These are phyloP conservation scores for Ephydatia muelleri DNA, from an alignment of 37 sponge, comb jelly and placozoan genomes.

Conservation along the genomic window DNA sequence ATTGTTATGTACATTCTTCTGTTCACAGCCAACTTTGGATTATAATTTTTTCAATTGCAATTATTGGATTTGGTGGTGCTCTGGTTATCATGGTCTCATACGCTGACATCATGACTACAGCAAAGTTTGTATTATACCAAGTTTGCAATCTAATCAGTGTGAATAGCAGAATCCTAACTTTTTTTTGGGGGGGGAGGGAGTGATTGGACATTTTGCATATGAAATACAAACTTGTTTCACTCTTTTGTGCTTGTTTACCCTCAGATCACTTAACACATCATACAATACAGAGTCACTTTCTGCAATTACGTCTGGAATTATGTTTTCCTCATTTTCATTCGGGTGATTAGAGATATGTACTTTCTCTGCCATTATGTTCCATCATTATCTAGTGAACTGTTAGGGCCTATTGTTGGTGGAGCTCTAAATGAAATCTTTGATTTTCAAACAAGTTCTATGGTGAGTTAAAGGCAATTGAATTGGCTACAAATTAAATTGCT, in stretches of 20 bases:
- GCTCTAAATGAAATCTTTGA: constrained; percentile 21
- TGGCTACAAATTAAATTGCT: not conserved
- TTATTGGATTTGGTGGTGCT: constrained; percentile 42
- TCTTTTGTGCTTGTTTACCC: not conserved
- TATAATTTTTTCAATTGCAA: constrained; percentile 15
- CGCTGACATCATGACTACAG: constrained; percentile 36
- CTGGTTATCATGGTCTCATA: constrained; percentile 24
- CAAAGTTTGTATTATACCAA: constrained; percentile 27
- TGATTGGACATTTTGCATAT: too few relatives aligned
- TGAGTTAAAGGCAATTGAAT: not conserved
- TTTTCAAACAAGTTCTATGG: constrained; percentile 38
- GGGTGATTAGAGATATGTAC: too few relatives aligned
- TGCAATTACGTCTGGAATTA: not conserved
- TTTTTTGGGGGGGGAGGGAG: too few relatives aligned
- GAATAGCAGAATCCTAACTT: too few relatives aligned
- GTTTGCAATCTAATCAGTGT: not conserved
- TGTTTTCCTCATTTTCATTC: constrained; percentile 22
- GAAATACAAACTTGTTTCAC: too few relatives aligned
- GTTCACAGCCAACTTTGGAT: constrained; percentile 49
- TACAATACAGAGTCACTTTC: constrained; percentile 1
- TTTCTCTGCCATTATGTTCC: not conserved
- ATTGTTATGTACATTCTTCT: not conserved
- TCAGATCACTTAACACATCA: not conserved
- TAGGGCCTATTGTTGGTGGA: constrained; percentile 60
- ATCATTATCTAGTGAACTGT: constrained; percentile 34